phyloP scores from a whole-genome alignment of 2,113 vertebrate species.

The Aspiorhynchus laticeps region DNA sequence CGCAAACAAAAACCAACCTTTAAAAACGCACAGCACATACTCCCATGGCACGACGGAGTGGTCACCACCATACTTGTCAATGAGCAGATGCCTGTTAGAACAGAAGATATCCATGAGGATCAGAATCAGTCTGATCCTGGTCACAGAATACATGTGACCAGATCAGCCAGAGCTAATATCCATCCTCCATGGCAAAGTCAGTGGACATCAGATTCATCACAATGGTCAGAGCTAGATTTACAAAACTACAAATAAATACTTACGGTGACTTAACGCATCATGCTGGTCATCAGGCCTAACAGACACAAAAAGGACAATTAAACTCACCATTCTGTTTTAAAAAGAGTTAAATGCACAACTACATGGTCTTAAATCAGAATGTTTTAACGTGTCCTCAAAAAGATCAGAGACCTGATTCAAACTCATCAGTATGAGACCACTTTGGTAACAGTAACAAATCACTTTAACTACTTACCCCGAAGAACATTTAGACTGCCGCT shows the following conservation, averaged over 20 bases:
- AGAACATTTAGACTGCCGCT: neutral
- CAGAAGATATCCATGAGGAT: neutral
- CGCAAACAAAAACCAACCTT: constrained; percentile 1
- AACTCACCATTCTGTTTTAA: constrained; percentile 52
- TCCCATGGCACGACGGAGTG: too few relatives aligned
- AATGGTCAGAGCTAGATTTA: constrained; percentile 56
- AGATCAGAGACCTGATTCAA: constrained; percentile 83
- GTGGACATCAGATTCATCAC: constrained; percentile 68
- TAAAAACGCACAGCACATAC: accelerated
- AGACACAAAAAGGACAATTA: neutral
- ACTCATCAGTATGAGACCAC: constrained; percentile 70
- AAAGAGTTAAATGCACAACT: accelerated
- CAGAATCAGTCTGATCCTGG: too few relatives aligned
- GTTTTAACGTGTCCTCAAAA: constrained; percentile 67
- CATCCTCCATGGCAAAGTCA: constrained; percentile 70
- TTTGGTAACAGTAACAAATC: neutral
- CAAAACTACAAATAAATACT: constrained; percentile 5
- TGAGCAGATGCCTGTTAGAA: constrained; percentile 43
- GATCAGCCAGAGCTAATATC: constrained; percentile 81
- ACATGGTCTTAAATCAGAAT: constrained; percentile 64
- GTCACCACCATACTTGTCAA: neutral
- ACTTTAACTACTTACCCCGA: constrained; percentile 30
- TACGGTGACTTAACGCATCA: neutral
- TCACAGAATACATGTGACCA: constrained; percentile 48
- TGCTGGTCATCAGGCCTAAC: neutral